Evolutionary conservation across 2,113 vertebrate species (phyloP).

Genomic region (Phalacrocorax carbo): DNA sequence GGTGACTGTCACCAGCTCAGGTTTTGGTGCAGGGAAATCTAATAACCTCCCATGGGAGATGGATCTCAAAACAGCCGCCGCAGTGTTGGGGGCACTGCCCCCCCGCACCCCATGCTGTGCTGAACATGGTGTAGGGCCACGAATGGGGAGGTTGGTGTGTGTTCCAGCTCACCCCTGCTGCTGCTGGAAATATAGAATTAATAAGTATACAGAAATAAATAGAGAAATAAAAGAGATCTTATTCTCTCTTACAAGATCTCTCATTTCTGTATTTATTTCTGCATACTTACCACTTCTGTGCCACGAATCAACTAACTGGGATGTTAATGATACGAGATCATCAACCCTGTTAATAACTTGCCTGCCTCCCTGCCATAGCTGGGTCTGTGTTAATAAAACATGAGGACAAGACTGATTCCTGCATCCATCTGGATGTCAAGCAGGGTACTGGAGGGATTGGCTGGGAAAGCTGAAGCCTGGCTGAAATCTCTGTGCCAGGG

Average conservation of each 20-base stretch:
- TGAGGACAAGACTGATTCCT: fast-evolving
- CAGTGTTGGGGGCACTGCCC: fast-evolving
- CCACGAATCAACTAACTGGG: background rate
- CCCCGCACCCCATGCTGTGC: background rate
- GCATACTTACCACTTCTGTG: background rate
- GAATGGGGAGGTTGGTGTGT: background rate
- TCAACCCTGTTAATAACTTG: background rate
- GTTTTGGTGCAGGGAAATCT: background rate
- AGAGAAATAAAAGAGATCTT: background rate
- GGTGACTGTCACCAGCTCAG: background rate
- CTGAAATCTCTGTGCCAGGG: background rate
- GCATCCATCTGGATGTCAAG: background rate
- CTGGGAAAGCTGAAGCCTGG: background rate
- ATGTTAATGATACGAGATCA: background rate
- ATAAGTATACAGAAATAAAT: background rate
- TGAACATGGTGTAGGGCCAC: fast-evolving
- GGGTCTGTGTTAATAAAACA: background rate
- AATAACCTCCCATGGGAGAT: background rate
- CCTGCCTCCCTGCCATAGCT: background rate
- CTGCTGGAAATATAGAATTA: background rate
- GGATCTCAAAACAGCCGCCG: background rate
- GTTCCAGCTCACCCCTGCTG: background rate
- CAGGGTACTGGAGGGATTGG: background rate
- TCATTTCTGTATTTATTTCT: background rate
- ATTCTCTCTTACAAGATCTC: background rate